Evolutionary conservation across 1,140 invertebrate genomes (phyloP).

Genomic region (Sipha flava): DNA sequence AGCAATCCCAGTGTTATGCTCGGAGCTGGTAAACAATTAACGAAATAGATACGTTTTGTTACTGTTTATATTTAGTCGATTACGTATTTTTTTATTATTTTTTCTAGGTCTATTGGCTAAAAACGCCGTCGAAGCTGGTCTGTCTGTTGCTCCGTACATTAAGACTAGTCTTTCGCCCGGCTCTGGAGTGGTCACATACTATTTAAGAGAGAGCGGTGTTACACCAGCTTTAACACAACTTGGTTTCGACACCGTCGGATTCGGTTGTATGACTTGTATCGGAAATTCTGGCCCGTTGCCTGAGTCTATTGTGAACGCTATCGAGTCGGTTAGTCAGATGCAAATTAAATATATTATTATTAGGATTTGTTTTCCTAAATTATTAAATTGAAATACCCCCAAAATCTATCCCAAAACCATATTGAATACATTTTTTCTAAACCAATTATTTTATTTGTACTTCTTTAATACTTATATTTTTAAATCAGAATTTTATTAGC

Average conservation of each 20-base stretch:
- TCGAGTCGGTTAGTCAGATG: constrained; percentile 66
- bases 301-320: constrained; percentile 81
- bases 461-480: too few species aligned
- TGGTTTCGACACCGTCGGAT: constrained; percentile 91
- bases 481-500: too few species aligned
- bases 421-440: too few species aligned
- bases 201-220: constrained; percentile 80
- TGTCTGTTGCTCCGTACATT: constrained; percentile 82
- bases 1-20: constrained; percentile 97
- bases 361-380: too few species aligned
- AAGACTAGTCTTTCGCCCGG: constrained; percentile 96
- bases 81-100: not conserved
- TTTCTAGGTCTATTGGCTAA: constrained; percentile 76
- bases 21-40: constrained; percentile 75
- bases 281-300: constrained; percentile 93
- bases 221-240: constrained; percentile 75
- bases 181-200: constrained; percentile 95
- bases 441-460: too few species aligned
- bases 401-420: too few species aligned
- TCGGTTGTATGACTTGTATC: constrained; percentile 98
- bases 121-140: constrained; percentile 86
- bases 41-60: too few species aligned
- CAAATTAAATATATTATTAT: too few species aligned
- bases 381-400: too few species aligned
- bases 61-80: too few species aligned